Conservation (phyloP, 53 echinoderm and acorn worm species). For the Arbacia lixula region DNA sequence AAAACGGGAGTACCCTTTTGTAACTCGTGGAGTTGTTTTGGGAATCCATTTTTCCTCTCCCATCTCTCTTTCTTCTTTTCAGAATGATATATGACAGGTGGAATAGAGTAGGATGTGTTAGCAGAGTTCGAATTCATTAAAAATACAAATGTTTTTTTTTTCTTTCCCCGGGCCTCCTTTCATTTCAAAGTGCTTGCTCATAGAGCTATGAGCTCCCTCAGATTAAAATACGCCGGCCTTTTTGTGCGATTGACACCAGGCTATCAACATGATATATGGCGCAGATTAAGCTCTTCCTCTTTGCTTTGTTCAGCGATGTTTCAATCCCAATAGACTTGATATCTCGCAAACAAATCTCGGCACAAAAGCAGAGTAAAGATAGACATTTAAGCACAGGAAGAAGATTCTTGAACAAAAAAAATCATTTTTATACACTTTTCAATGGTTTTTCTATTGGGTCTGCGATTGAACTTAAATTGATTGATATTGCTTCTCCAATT, state of each 20-base stretch:
- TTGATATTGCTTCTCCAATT: slow-evolving; percentile 12
- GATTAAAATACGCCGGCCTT: slow-evolving; percentile 18
- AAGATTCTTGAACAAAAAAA: not conserved
- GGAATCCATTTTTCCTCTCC: not conserved
- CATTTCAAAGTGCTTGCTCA: not conserved
- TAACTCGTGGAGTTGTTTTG: too few relatives aligned
- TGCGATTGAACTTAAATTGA: slow-evolving; percentile 32
- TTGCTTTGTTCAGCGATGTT: slow-evolving; percentile 18
- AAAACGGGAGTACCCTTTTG: too few relatives aligned
- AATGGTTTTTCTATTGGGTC: not conserved
- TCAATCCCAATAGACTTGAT: slow-evolving; percentile 25
- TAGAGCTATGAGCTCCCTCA: slow-evolving; percentile 1
- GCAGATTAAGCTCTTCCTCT: slow-evolving; percentile 49
- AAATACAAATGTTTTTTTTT: not conserved
- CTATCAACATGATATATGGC: slow-evolving; percentile 38
- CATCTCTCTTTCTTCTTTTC: not conserved
- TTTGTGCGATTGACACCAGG: slow-evolving; percentile 31
- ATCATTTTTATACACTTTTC: not conserved
- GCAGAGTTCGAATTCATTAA: slow-evolving; percentile 25
- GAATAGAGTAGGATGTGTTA: slow-evolving; percentile 14
- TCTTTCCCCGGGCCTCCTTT: not conserved
- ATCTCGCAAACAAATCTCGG: slow-evolving; percentile 49
- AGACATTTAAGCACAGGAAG: slow-evolving; percentile 20
- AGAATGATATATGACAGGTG: slow-evolving; percentile 41
- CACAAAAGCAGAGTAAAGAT: slow-evolving; percentile 51